Percentiles rank a stretch among this genome's conserved stretches.
These are phyloP conservation scores for Orthonyx spaldingii DNA, from an alignment of 2,113 vertebrate genomes.

Conservation along the genomic window DNA sequence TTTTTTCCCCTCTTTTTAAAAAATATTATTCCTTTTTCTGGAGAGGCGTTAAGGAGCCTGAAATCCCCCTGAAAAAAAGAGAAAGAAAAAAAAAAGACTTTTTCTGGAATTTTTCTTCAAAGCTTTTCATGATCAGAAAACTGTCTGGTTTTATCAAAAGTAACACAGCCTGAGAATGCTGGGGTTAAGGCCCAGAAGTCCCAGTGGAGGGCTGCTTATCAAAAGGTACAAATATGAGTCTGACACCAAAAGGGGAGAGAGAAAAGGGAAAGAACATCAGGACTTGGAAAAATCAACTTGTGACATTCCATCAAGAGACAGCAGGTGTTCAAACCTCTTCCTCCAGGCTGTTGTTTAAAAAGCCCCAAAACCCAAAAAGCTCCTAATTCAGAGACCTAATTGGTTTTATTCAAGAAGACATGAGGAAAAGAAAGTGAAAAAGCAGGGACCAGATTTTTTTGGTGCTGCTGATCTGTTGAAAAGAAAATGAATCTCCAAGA, in stretches of 20 bases:
- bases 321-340: not conserved
- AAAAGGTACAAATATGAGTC: constrained; percentile 7
- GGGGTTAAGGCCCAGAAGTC: not conserved
- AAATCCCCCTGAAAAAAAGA: not conserved
- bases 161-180: not conserved
- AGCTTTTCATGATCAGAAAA: not conserved
- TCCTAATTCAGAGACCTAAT: not conserved
- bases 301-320: not conserved
- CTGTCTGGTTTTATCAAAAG: not conserved
- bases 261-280: not conserved
- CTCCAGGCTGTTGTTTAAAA: not conserved
- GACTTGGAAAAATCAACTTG: not conserved
- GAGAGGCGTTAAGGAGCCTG: not conserved
- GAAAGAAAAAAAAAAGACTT: not conserved
- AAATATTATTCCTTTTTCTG: not conserved
- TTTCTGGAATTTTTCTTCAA: not conserved
- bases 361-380: not conserved
- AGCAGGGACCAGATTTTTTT: not conserved
- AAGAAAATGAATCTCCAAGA: not conserved
- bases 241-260: not conserved
- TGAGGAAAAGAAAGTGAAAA: not conserved
- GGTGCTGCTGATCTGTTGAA: not conserved
- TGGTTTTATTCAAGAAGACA: not conserved
- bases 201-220: not conserved
- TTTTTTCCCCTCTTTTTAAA: not conserved